Base-by-base conservation (phyloP, 2,797 vertebrate genomes). In the Gadopsis bispinosus region DNA sequence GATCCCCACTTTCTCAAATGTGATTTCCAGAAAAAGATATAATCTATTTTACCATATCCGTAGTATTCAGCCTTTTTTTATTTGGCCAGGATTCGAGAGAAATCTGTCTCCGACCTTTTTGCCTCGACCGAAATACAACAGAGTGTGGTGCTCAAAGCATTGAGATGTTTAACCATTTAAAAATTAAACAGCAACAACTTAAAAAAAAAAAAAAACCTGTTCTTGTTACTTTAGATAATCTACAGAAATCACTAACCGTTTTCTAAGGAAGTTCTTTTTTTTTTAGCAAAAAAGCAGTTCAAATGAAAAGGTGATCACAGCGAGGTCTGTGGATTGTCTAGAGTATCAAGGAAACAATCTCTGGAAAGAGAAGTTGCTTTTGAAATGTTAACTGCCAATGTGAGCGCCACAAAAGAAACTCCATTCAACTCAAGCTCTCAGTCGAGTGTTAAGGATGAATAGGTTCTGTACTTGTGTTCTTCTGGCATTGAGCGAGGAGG, bases 401-500 rank as follows among this genome's bases (percentile, higher is more conserved):
- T 16, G 54, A 76, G 54, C 1, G 17, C 9, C 16, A 19, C 33
- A 39, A 61, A 75, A 73, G 22, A 75, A 69, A 71, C 22, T 26
- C 31, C 3, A 14, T 62, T 43, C 5, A 47, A 31, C n/a, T 61
- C 12, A 22, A 26, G 60, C 50, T 65, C 66, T 74, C 37, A 58
- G 66, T 62, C 47, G 3, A 79, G 43, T 37, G 64, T 63, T 50
- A 31, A 41, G 39, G 70, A 78, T 73, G 71, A 83, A 79, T n/a
- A 80, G 59, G 60, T 71, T 79, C 58, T 77, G 54, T 60, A 14
- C 59, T 64, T 19, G 17, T 63, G 56, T 69, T 86, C 69, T 68
- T 45, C 67, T 86, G 75, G 63, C 72, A 81, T 51, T 68, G 81
- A 90, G 71, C 17, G 51, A 77, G 61, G 59, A 88, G 76, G 89